Evolutionary conservation across 2,888 invertebrate genomes (phyloP).

Genomic region (Torymus auratus): DNA sequence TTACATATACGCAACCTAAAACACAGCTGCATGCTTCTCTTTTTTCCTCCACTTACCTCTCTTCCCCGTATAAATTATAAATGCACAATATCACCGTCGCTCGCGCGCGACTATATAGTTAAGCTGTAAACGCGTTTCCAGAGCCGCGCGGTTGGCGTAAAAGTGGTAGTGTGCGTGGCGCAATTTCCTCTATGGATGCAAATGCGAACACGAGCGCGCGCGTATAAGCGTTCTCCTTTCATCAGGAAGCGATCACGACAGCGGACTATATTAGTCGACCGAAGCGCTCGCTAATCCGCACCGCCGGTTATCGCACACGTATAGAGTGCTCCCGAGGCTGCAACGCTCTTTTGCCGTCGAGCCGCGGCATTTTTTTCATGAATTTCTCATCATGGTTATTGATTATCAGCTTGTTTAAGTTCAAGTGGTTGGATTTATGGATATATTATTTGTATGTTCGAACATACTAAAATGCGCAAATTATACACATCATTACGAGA

Average conservation of each 20-base stretch:
- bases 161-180: slow-evolving; percentile 19
- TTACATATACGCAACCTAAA: too few relatives aligned
- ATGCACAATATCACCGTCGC: neutral
- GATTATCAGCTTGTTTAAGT: neutral
- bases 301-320: slow-evolving; percentile 11
- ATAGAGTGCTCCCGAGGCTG: too few relatives aligned
- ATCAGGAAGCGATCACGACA: slow-evolving; percentile 43
- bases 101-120: slow-evolving; percentile 19
- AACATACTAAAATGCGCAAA: too few relatives aligned
- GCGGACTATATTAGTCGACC: slow-evolving; percentile 41
- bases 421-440: neutral
- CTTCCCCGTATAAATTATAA: slow-evolving; percentile 8
- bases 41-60: neutral
- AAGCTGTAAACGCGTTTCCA: slow-evolving; percentile 31
- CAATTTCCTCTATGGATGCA: slow-evolving; percentile 49
- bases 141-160: too few relatives aligned
- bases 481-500: too few relatives aligned
- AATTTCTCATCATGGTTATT: too few relatives aligned
- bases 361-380: too few relatives aligned
- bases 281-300: slow-evolving; percentile 34
- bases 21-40: too few relatives aligned
- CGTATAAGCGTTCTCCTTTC: slow-evolving; percentile 20
- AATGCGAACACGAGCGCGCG: slow-evolving; percentile 20
- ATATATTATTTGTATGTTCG: too few relatives aligned
- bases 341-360: too few relatives aligned